Evolutionary conservation across 2,888 invertebrate species (phyloP), one percentile per base, ranked within the genome.

Genomic region (Gerris lacustris): DNA sequence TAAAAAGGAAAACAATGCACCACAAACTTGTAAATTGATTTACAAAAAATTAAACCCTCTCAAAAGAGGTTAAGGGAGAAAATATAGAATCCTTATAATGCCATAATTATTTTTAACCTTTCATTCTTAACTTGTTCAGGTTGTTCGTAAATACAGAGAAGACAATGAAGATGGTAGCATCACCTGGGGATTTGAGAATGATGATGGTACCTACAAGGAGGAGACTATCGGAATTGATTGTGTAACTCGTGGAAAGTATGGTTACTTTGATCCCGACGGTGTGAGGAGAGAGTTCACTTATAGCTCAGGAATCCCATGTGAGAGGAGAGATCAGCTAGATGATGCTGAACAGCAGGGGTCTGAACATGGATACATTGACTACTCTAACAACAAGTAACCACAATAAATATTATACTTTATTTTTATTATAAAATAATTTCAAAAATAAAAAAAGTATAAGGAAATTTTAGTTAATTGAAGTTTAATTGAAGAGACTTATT

Each of bases 111-210:
- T 31, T 31, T 31, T 4, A 31, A 31, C 31, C 1, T 31, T 31
- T 31, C 31, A 31, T 31, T 31, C 4, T 31, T 2, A 55, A 67
- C 5, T 72, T 63, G 69, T 73, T 5, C 75, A 79, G 78, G 77
- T 83, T 74, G 76, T 84, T 70, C 78, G 80, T 66, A 82, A 83
- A 78, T 92, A 86, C 82, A 86, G 89, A 69, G 91, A 91, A 66
- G 91, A 92, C 79, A 90, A 91, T 77, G 83, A 85, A 44, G 90
- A 90, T 76, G 91, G 91, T 63, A 91, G 89, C 78, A 92, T 92
- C 76, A 89, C 89, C 0, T 92, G 92, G 92, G 92, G 92, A 68
- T 92, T 89, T 78, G 92, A 92, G 80, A 92, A 92, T 79, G 92
- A 92, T 76, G 92, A 92, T 77, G 92, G 92, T 43, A 88, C 90